Evolutionary conservation across 1,140 invertebrate genomes (phyloP), one percentile per base, ranked within the genome.

Genomic region (Drosophila teissieri): DNA sequence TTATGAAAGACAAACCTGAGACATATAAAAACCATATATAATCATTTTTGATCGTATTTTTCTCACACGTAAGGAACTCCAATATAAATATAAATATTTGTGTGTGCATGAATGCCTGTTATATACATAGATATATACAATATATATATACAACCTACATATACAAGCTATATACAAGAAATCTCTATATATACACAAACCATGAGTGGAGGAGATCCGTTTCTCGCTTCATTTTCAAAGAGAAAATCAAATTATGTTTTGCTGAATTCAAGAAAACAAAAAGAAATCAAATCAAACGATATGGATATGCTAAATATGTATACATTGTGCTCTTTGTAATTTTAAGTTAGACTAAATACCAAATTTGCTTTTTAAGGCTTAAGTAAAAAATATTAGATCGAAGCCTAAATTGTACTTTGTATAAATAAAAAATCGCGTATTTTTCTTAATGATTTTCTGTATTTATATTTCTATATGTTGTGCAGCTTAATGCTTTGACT

Each of bases 121-220:
- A 85, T 80, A 73, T 69, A 80, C 58, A 83, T 61, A 83, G 46
- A 63, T 19, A 58, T 81, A 83, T 70, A 84, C 46, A 83, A 62
- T 45, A 68, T 62, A 83, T 73, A 75, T 31, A 31, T 34, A 34
- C n/a, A 48, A 10, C 8, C 6, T 51, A 58, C 49, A 75, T 52
- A 68, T 54, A 76, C 45, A 56, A 65, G 36, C 48, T 51, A 40
- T 53, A 61, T 74, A 73, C 57, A 58, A 51, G 37, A 78, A 69
- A 74, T 73, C 82, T 85, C 67, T 69, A 69, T 55, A 63, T 60
- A 51, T 37, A 51, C 17, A 62, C 15, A 39, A 53, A 65, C 53
- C 63, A 56, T 64, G 58, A 76, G 55, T 61, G 61, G 69, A 65
- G 61, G 69, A 65, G 54, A 76, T 46, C 64, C 65, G 74, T 86